A percentile compares a stretch with the other conserved stretches of the same genome.
These are phyloP conservation scores for Phoenicopterus ruber DNA, from an alignment of 2,113 vertebrate species.

Conservation along the genomic window DNA sequence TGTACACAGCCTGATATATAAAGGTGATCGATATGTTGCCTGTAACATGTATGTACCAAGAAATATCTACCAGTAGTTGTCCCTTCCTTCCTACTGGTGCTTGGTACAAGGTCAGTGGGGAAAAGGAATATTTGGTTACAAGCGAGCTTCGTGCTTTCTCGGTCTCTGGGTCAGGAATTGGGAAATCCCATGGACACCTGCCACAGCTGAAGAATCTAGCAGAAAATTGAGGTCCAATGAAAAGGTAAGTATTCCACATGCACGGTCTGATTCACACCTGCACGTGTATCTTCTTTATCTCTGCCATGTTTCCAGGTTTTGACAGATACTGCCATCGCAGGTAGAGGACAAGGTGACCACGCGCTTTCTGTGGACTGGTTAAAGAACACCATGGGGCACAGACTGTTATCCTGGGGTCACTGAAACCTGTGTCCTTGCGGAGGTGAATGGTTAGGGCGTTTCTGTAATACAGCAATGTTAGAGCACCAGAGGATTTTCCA, in stretches of 20 bases:
- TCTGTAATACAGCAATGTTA: not conserved
- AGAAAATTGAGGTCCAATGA: not conserved
- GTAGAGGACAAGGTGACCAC: not conserved
- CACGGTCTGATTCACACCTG: not conserved
- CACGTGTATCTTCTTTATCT: not conserved
- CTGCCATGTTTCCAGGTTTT: not conserved
- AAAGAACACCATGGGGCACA: not conserved
- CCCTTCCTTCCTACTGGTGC: not conserved
- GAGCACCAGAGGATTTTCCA: conserved; percentile 25
- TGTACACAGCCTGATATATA: not conserved
- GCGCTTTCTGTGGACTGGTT: not conserved
- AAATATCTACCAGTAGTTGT: not conserved
- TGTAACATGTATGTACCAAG: not conserved
- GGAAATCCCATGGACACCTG: not conserved
- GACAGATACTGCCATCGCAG: not conserved
- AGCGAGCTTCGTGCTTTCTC: not conserved
- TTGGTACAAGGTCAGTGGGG: not conserved
- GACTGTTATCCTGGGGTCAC: not conserved
- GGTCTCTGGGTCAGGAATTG: not conserved
- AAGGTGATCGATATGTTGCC: not conserved
- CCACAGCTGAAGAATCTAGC: not conserved
- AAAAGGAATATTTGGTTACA: not conserved
- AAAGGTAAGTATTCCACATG: not conserved
- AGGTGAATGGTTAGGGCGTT: not conserved
- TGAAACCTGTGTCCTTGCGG: not conserved